Conservation (phyloP, 2,797 vertebrate species). For the Prunella strophiata region DNA sequence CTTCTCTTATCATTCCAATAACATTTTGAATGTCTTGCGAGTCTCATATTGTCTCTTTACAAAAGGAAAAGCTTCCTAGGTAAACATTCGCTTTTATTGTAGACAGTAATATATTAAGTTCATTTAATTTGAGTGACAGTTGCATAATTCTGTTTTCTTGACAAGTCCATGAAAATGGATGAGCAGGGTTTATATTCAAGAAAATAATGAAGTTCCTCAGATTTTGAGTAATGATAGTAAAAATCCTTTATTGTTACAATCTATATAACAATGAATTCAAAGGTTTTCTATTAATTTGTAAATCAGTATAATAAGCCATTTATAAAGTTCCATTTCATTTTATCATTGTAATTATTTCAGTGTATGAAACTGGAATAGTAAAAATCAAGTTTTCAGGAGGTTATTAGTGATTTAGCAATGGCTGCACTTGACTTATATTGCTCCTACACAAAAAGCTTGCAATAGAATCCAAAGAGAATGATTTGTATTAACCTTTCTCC, state of each 20-base stretch:
- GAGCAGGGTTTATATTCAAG: background rate
- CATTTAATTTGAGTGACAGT: slow-evolving; percentile 45
- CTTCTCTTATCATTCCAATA: background rate
- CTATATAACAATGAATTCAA: background rate
- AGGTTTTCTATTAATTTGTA: background rate
- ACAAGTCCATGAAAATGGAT: slow-evolving; percentile 39
- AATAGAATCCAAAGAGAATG: background rate
- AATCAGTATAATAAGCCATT: background rate
- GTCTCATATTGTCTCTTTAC: background rate
- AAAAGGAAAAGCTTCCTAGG: background rate
- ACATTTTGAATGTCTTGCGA: background rate
- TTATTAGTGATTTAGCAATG: background rate
- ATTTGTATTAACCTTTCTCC: background rate
- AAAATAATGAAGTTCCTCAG: background rate
- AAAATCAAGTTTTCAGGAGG: background rate
- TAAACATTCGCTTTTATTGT: background rate
- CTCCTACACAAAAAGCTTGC: background rate
- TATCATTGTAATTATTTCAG: background rate
- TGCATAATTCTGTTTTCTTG: slow-evolving; percentile 18
- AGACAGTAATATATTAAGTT: slow-evolving; percentile 1
- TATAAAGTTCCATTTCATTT: slow-evolving; percentile 7
- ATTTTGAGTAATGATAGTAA: background rate
- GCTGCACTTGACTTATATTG: background rate
- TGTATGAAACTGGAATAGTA: background rate
- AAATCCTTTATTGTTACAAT: background rate